A percentile compares a stretch with the other conserved stretches of the same genome.
These are phyloP conservation scores for Trachymyrmex cornetzi DNA, from an alignment of 1,140 invertebrate species.

Conservation along the genomic window DNA sequence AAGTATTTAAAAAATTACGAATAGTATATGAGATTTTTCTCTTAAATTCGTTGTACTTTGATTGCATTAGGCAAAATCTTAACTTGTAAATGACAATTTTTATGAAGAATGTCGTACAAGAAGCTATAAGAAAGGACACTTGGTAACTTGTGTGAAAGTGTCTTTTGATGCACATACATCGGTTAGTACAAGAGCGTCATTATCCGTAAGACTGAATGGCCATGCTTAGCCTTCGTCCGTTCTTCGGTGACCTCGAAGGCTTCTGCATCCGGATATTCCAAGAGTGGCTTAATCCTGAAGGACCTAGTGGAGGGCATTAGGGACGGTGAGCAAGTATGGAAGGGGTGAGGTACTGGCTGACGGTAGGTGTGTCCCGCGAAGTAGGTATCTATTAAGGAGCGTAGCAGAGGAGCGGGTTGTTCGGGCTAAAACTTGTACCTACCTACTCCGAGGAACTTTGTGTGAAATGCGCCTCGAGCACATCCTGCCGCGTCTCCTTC, in stretches of 20 bases:
- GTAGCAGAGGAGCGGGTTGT: constrained; percentile 36
- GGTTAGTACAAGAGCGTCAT: constrained; percentile 49
- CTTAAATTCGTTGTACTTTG: background rate
- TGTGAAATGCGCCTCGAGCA: constrained; percentile 76
- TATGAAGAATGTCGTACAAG: background rate
- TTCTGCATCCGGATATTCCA: constrained; percentile 23
- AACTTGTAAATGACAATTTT: background rate
- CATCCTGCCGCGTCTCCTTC: constrained; percentile 76
- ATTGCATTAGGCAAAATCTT: no score
- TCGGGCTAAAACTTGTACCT: constrained; percentile 75
- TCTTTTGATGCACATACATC: constrained; percentile 31
- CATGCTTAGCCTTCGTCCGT: constrained; percentile 31
- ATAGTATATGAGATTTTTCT: background rate
- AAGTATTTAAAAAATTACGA: background rate
- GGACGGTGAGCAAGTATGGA: constrained; percentile 23
- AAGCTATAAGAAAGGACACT: background rate
- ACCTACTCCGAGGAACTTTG: constrained; percentile 68
- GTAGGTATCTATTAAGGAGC: constrained; percentile 75
- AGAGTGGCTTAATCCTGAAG: constrained; percentile 62
- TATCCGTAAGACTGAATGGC: constrained; percentile 52
- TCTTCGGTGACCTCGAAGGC: constrained; percentile 54
- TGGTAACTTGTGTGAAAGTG: background rate
- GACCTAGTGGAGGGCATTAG: constrained; percentile 37
- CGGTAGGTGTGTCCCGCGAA: constrained; percentile 67
- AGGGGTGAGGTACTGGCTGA: constrained; percentile 46